A percentile compares a stretch with the other conserved stretches of the same genome.
Conservation (phyloP, 2,888 invertebrate species). For the Chalcosyrphus nemorum region DNA sequence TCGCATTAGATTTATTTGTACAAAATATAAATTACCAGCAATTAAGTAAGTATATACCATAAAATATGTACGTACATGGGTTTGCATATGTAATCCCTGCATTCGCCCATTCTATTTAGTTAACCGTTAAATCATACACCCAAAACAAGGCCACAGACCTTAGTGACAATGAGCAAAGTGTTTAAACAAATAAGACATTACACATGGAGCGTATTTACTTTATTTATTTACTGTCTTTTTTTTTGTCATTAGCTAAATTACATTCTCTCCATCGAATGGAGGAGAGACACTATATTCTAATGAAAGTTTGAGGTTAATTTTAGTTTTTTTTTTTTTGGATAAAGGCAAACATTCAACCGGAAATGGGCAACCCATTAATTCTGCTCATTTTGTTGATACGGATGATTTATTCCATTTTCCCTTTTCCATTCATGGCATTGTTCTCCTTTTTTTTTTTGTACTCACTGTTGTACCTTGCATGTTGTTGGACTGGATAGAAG, state of each 20-base stretch:
- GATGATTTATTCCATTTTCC: not conserved
- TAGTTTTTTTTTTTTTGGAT: not conserved
- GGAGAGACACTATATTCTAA: too few relatives aligned
- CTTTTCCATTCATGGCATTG: not conserved
- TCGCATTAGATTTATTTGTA: not conserved
- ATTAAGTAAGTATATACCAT: slow-evolving; percentile 1
- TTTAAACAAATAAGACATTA: slow-evolving; percentile 9
- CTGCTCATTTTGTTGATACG: not conserved
- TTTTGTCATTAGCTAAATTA: slow-evolving; percentile 27
- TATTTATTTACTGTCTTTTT: slow-evolving; percentile 9
- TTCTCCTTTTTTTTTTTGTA: not conserved
- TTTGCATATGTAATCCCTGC: not conserved
- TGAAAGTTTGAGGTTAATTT: not conserved
- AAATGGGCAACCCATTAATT: not conserved
- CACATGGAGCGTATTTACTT: not conserved
- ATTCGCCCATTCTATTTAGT: not conserved
- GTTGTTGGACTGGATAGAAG: too few relatives aligned
- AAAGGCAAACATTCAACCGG: not conserved
- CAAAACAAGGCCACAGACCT: not conserved
- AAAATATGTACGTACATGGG: too few relatives aligned
- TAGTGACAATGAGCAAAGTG: not conserved
- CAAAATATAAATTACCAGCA: not conserved
- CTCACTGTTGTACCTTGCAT: too few relatives aligned
- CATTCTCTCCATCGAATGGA: not conserved
- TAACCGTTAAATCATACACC: not conserved